Conservation (phyloP, 2,797 vertebrate species). For the Macropodus opercularis region DNA sequence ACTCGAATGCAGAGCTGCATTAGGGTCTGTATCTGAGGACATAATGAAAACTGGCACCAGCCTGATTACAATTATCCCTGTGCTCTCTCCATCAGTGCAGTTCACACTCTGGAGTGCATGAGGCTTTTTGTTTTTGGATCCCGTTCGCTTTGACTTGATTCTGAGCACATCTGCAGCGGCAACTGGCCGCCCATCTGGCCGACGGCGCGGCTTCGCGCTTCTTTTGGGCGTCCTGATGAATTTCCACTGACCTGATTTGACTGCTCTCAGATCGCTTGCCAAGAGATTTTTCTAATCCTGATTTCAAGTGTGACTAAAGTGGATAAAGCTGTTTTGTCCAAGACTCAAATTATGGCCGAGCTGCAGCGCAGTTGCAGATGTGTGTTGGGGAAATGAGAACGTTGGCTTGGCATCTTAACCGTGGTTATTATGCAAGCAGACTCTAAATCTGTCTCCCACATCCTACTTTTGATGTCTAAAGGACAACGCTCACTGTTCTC, state of each 20-base stretch:
- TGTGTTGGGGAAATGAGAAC: slow-evolving; percentile 52
- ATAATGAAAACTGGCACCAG: slow-evolving; percentile 73
- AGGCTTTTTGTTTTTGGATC: slow-evolving; percentile 49
- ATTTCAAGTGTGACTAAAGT: slow-evolving; percentile 79
- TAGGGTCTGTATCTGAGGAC: slow-evolving; percentile 37
- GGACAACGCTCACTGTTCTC: slow-evolving; percentile 21
- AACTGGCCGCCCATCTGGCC: slow-evolving; percentile 62
- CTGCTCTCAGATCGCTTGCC: slow-evolving; percentile 66
- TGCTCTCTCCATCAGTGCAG: slow-evolving; percentile 55
- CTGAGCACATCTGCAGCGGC: slow-evolving; percentile 70
- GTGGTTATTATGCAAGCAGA: slow-evolving; percentile 51
- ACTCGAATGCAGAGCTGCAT: slow-evolving; percentile 43
- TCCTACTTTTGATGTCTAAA: slow-evolving; percentile 42
- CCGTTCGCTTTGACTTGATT: slow-evolving; percentile 50
- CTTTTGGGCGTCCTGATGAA: slow-evolving; percentile 58
- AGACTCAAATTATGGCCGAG: slow-evolving; percentile 64
- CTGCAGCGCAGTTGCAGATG: slow-evolving; percentile 57
- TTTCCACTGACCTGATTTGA: slow-evolving; percentile 69
- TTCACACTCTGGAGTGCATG: slow-evolving; percentile 36
- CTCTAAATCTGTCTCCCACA: slow-evolving; percentile 51
- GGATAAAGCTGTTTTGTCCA: slow-evolving; percentile 70
- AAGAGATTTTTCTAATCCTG: slow-evolving; percentile 74
- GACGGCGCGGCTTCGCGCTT: slow-evolving; percentile 45
- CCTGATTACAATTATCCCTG: slow-evolving; percentile 74
- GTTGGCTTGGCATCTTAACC: slow-evolving; percentile 47